A percentile compares a stretch with the other conserved stretches of the same genome.
Conservation (phyloP, 1,140 invertebrate genomes). For the Globodera ellingtonae region DNA sequence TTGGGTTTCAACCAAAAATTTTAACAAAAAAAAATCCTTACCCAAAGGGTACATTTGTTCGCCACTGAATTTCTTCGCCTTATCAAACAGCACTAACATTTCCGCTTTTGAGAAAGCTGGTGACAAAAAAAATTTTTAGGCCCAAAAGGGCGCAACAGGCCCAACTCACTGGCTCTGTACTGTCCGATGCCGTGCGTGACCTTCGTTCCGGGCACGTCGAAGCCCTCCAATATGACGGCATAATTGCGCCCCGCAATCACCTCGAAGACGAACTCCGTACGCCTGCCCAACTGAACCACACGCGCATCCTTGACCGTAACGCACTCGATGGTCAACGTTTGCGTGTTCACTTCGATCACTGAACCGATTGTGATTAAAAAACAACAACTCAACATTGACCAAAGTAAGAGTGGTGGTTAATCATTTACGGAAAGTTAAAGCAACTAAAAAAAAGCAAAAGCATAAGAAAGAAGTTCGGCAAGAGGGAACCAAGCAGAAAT, state of each 20-base stretch:
- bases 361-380: no score
- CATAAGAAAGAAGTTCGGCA: no score
- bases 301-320: neutral
- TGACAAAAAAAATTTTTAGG: neutral
- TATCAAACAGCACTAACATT: neutral
- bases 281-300: neutral
- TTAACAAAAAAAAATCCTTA: neutral
- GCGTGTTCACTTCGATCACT: neutral
- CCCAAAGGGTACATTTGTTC: conserved; percentile 32
- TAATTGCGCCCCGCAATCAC: conserved; percentile 6
- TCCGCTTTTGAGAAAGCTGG: conserved; percentile 19
- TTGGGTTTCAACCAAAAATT: no score
- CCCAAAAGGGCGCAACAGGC: neutral
- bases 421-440: no score
- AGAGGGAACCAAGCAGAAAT: no score
- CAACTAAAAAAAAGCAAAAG: no score
- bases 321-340: neutral
- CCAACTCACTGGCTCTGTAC: conserved; percentile 13
- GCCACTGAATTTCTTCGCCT: conserved; percentile 13
- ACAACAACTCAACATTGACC: no score
- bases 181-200: neutral
- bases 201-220: neutral
- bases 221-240: conserved; percentile 12
- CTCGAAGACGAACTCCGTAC: conserved; percentile 5
- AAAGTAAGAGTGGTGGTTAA: neutral